A percentile compares a stretch with the other conserved stretches of the same genome.
Conservation (phyloP, 2,797 vertebrate species). For the Ptychobarbus kaznakovi region DNA sequence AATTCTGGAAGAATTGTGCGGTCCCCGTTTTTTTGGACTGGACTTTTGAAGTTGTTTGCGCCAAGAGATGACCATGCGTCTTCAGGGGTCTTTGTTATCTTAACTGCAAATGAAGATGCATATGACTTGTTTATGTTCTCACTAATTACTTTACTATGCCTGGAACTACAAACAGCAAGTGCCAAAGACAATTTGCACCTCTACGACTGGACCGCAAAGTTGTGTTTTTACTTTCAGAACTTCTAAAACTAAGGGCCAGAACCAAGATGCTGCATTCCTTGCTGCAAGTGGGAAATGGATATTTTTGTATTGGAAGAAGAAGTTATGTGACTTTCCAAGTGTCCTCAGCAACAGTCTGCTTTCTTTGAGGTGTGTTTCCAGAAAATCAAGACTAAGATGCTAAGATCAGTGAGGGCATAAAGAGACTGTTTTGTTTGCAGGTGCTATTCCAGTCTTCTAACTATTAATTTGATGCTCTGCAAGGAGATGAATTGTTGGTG, state of each 20-base stretch:
- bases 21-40: conserved; percentile 39
- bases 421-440: conserved; percentile 9
- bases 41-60: conserved; percentile 46
- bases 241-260: conserved; percentile 7
- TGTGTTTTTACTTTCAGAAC: conserved; percentile 43
- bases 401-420: neutral
- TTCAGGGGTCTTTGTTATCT: conserved; percentile 47
- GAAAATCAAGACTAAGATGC: conserved; percentile 16
- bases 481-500: conserved; percentile 15
- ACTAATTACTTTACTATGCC: conserved; percentile 45
- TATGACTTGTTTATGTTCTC: conserved; percentile 41
- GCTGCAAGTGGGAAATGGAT: conserved; percentile 6
- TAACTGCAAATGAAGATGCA: conserved; percentile 31
- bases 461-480: neutral
- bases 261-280: neutral
- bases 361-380: conserved; percentile 12
- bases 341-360: neutral
- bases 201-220: conserved; percentile 3
- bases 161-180: conserved; percentile 42
- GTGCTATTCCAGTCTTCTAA: neutral
- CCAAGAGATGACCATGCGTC: conserved; percentile 48
- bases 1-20: conserved; percentile 49
- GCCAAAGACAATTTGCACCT: conserved; percentile 49
- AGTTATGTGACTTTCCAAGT: conserved; percentile 2
- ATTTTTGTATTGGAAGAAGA: conserved; percentile 4